Evolutionary conservation across 2,888 invertebrate genomes (phyloP), one percentile per base, ranked within the genome.

Genomic region (Acanthosepion esculentum): DNA sequence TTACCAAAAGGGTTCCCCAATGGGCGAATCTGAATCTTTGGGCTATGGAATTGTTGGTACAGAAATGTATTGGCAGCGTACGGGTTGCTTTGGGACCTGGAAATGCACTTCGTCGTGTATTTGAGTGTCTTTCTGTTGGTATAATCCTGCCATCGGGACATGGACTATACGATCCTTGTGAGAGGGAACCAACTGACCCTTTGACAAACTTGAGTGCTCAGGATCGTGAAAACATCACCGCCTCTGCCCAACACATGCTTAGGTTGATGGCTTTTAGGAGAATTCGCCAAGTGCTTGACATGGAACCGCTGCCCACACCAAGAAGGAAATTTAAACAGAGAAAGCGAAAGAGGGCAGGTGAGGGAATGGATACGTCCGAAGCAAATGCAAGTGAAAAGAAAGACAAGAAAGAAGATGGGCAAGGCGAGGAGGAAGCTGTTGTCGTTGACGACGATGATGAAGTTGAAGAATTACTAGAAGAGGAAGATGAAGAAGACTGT

Each of bases 181-280:
- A 93, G 33, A 93, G 93, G n/a, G 93, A 93, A 50, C 93, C 93
- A n/a, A 53, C 93, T 29, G 93, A 93, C 93, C 93, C 93, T 50
- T n/a, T 93, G 15, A 50, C n/a, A 0, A 53, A 29, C 29, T n/a
- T 93, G 29, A 50, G 50, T 93, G 50, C 33, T 29, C 93, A 93
- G 93, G 93, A 93, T 26, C 93, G 93, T 53, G 93, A 93, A 53
- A 53, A 50, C 10, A 93, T 93, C 53, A 93, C 93, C 18, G n/a
- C 93, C 33, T 48, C 93, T 93, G 93, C 93, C n/a, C 93, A 93
- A 50, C 50, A 93, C 93, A 93, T 93, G 93, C 93, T 93, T 93
- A 93, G 93, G 53, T 48, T 93, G 5, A 50, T 93, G 53, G 93
- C 93, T 50, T 93, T 93, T 50, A 93, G 93, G 53, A 93, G 93